Evolutionary conservation across 2,888 invertebrate genomes (phyloP).

Genomic region (Cepaea hortensis): DNA sequence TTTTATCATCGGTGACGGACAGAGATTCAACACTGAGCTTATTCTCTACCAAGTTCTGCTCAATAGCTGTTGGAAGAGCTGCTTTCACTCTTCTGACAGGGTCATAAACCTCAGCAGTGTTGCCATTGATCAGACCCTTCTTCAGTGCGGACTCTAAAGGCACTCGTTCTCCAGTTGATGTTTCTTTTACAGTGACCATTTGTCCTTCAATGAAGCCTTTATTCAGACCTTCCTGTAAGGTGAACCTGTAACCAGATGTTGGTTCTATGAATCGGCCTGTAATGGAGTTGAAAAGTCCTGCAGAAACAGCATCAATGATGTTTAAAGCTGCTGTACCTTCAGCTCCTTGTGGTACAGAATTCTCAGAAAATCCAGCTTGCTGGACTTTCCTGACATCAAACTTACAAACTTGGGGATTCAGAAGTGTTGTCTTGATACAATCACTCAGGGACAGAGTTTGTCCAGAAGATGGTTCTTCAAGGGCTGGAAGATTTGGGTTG

Average conservation of each 20-base stretch:
- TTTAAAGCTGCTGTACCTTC: conserved; percentile 58
- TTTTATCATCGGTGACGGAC: conserved; percentile 87
- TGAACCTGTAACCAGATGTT: conserved; percentile 86
- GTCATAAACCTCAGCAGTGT: conserved; percentile 79
- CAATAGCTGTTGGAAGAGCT: conserved; percentile 65
- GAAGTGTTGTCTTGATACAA: conserved; percentile 81
- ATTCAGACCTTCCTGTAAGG: conserved; percentile 87
- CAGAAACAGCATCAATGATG: conserved; percentile 66
- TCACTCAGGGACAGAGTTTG: conserved; percentile 82
- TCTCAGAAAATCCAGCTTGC: conserved; percentile 51
- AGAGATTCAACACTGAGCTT: conserved; percentile 62
- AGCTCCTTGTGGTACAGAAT: conserved; percentile 55
- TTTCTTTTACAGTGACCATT: conserved; percentile 69
- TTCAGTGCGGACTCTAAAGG: conserved; percentile 78
- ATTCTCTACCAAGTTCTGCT: conserved; percentile 68
- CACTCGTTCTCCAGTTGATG: conserved; percentile 64
- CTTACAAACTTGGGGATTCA: conserved; percentile 81
- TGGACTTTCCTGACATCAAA: conserved; percentile 73
- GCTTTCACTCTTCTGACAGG: conserved; percentile 52
- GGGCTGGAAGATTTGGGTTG: conserved; percentile 74
- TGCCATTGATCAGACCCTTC: conserved; percentile 85
- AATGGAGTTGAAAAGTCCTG: conserved; percentile 60
- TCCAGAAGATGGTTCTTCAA: conserved; percentile 79
- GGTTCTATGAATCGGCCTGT: conserved; percentile 81
- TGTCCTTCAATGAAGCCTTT: conserved; percentile 67